Evolutionary conservation across 1,140 invertebrate species (phyloP), one percentile per base, ranked within the genome.

Genomic region (Pogonomyrmex californicus): DNA sequence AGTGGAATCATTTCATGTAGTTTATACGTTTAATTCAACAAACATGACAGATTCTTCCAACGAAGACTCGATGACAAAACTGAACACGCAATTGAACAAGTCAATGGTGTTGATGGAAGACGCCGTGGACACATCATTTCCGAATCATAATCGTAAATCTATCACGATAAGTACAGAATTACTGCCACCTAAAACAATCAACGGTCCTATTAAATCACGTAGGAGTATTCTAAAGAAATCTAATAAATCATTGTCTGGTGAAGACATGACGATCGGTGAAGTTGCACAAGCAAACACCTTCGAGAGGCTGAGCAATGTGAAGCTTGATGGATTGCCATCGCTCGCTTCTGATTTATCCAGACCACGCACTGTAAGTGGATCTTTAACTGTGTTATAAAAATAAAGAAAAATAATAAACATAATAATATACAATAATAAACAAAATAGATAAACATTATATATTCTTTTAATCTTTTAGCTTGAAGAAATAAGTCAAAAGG

Each of bases 71-170:
- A 44, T 91, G 30, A 91, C 87, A 0, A 62, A 85, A 10, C 66
- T 91, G 33, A 91, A 91, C 36, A 91, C 90, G 6, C 89, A 88
- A 36, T 62, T 91, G 9, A 91, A 91, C 41, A 91, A 75, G 23
- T 86, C 90, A 2, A 89, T 91, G 90, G 60, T 91, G 14, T 30
- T 89, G 9, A 91, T 91, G 81, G 90, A 89, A 44, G 38, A 58
- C 1, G 10, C 4, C 14, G 41, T 33, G 10, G 62, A 91, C 2
- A 38, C 3, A 47, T 38, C 60, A 30, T 2, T 7, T 17, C 0
- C 23, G 9, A 33, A 62, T 9, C 41, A 56, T 51, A 89, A 68
- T 63, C 70, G 54, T 12, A 91, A 54, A 68, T 83, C 87, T 4
- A 89, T 89, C 38, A 91, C 51, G 5, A 91, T 91, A 49, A 88